phyloP scores from a whole-genome alignment of 2,797 vertebrate genomes.

The Miichthys miiuy region DNA sequence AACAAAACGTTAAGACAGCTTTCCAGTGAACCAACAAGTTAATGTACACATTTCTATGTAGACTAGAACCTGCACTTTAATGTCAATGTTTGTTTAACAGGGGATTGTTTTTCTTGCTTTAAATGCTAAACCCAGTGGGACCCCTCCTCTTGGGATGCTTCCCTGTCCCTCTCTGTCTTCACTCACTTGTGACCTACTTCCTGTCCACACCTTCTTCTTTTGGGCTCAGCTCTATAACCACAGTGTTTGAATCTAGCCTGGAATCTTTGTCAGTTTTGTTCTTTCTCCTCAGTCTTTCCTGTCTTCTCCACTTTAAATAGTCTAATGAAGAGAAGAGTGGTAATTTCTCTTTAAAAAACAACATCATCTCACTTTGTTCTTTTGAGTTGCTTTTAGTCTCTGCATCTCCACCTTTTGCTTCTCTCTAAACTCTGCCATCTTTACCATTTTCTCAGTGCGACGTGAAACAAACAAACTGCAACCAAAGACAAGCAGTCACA shows the following conservation, averaged over 20 bases:
- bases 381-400: slow-evolving; percentile 21
- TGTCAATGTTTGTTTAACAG: neutral
- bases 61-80: neutral
- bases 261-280: slow-evolving; percentile 1
- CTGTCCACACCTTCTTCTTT: neutral
- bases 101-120: neutral
- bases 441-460: slow-evolving; percentile 38
- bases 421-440: slow-evolving; percentile 24
- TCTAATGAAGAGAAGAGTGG: slow-evolving; percentile 24
- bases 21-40: neutral
- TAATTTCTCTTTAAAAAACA: slow-evolving; percentile 14
- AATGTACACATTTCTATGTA: neutral
- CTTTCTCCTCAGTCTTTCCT: neutral
- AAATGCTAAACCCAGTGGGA: neutral
- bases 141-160: neutral
- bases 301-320: slow-evolving; percentile 1
- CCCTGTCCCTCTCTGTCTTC: neutral
- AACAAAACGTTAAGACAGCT: neutral
- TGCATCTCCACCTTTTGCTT: slow-evolving; percentile 11
- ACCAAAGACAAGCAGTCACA: slow-evolving; percentile 49
- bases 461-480: slow-evolving; percentile 56
- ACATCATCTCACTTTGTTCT: slow-evolving; percentile 19
- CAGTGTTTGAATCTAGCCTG: slow-evolving; percentile 1
- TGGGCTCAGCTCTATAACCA: neutral
- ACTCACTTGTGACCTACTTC: neutral